A percentile compares a stretch with the other conserved stretches of the same genome.
Conservation (phyloP, 2,797 vertebrate species). For the Graptemys geographica region DNA sequence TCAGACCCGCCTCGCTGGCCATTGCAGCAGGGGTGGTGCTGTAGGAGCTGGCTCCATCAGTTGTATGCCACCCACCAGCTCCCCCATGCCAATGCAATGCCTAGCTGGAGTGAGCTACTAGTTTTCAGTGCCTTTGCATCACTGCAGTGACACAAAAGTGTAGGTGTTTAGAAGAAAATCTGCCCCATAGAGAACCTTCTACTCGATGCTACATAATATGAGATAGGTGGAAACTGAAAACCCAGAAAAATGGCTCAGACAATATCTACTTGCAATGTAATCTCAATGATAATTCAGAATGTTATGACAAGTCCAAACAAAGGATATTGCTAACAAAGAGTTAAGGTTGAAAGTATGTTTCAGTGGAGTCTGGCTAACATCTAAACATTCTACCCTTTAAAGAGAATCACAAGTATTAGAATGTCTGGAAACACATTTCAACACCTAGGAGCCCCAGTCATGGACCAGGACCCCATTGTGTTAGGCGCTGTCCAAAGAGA, state of each 20-base stretch:
- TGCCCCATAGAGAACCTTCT: neutral
- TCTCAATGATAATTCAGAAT: neutral
- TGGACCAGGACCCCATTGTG: neutral
- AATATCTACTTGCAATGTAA: neutral
- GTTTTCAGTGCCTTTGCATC: neutral
- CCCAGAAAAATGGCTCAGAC: neutral
- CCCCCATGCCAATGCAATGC: rapidly evolving
- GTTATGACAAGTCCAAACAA: neutral
- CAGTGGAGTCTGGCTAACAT: neutral
- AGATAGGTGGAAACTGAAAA: neutral
- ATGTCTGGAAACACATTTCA: neutral
- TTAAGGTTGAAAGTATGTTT: neutral
- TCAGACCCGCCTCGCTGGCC: neutral
- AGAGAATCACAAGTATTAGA: neutral
- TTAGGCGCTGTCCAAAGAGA: neutral
- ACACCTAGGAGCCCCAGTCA: neutral
- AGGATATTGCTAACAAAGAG: neutral
- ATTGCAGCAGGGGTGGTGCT: neutral
- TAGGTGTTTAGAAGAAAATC: rapidly evolving
- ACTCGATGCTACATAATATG: rapidly evolving
- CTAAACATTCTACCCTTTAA: neutral
- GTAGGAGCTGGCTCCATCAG: neutral
- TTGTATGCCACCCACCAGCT: neutral
- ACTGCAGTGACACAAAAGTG: neutral
- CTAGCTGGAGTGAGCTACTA: neutral